phyloP scores from a whole-genome alignment of 2,113 vertebrate species.

The Cynopterus brachyotis region DNA sequence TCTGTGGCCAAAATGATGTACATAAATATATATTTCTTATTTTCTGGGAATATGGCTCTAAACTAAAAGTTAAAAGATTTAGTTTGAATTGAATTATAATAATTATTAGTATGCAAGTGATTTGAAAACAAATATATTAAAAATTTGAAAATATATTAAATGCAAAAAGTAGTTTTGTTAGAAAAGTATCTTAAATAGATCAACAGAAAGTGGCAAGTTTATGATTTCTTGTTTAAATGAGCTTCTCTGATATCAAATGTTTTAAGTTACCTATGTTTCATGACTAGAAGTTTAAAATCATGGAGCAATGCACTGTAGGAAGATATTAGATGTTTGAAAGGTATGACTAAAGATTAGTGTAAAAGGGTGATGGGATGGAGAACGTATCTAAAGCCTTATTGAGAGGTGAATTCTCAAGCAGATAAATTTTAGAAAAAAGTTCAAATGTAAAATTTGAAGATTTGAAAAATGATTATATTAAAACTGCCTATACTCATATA shows the following conservation, averaged over 20 bases:
- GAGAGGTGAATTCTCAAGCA: not conserved
- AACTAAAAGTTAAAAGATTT: not conserved
- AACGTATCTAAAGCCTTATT: not conserved
- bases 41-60: not conserved
- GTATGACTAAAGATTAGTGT: not conserved
- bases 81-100: not conserved
- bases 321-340: not conserved
- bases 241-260: not conserved
- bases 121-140: not conserved
- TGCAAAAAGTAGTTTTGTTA: not conserved
- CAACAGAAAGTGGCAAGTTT: not conserved
- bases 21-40: not conserved
- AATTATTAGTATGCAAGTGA: not conserved
- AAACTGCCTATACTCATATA: not conserved
- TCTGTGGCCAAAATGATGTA: not conserved
- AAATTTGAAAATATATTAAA: conserved; percentile 29
- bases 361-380: not conserved
- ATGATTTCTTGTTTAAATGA: not conserved
- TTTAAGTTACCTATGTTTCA: not conserved
- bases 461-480: not conserved
- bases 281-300: not conserved
- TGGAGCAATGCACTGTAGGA: not conserved
- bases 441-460: not conserved
- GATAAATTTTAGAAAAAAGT: not conserved
- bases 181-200: not conserved